A percentile compares a stretch with the other conserved stretches of the same genome.
Evolutionary conservation across 2,888 invertebrate genomes (phyloP).

Genomic region (Diaphora mendica): DNA sequence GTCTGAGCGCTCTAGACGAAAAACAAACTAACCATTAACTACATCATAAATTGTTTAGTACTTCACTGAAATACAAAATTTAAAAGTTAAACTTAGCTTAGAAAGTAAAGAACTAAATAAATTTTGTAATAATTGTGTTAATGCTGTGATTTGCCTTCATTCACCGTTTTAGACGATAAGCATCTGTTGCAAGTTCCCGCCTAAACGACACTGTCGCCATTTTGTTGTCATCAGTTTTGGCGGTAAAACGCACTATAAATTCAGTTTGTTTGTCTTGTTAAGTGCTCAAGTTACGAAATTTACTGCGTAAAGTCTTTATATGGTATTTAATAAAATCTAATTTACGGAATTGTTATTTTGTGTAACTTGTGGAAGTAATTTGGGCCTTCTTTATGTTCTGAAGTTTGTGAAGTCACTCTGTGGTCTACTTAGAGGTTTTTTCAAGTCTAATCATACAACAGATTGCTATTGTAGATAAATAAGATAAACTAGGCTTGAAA

Average conservation of each 20-base stretch:
- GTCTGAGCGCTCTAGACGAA: no score
- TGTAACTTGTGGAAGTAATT: constrained; percentile 2
- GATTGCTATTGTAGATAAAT: no score
- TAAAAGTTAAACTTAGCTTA: constrained; percentile 1
- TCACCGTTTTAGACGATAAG: constrained; percentile 57
- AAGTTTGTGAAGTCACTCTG: not conserved
- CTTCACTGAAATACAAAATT: no score
- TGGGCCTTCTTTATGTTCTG: not conserved
- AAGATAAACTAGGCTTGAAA: no score
- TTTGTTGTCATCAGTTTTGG: constrained; percentile 53
- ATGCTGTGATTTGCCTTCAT: constrained; percentile 63
- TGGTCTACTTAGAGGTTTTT: not conserved
- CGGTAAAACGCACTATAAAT: constrained; percentile 42
- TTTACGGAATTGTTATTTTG: constrained; percentile 4
- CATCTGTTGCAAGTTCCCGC: constrained; percentile 59
- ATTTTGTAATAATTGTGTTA: constrained; percentile 58
- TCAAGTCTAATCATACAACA: not conserved
- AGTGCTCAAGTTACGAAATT: constrained; percentile 24
- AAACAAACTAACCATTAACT: no score
- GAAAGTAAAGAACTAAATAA: constrained; percentile 41
- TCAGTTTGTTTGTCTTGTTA: constrained; percentile 29
- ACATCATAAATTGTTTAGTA: no score
- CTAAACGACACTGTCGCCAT: constrained; percentile 57
- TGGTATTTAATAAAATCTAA: constrained; percentile 20
- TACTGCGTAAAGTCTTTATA: constrained; percentile 24